Percentiles rank a stretch among this genome's conserved stretches.
These are phyloP conservation scores for Chrysomela aeneicollis DNA, from an alignment of 2,888 invertebrate species.

Conservation along the genomic window DNA sequence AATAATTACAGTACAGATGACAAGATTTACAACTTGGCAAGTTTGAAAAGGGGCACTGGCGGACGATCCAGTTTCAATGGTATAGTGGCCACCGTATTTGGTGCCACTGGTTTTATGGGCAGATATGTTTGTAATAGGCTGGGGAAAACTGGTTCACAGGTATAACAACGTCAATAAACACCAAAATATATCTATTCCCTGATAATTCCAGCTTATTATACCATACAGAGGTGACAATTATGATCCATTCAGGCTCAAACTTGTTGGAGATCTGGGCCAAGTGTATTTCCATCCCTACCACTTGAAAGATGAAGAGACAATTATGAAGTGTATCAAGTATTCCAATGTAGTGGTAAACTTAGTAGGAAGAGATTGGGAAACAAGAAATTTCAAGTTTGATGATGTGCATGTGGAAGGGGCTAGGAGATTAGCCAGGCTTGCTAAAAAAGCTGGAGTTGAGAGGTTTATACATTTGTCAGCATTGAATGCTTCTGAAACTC, in stretches of 20 bases:
- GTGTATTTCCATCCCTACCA: conserved; percentile 88
- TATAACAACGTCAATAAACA: conserved; percentile 49
- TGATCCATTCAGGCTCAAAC: conserved; percentile 78
- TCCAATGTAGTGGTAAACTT: conserved; percentile 98
- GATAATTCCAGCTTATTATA: conserved; percentile 77
- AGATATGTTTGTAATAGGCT: conserved; percentile 87
- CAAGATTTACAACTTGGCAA: conserved; percentile 68
- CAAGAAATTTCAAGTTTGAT: conserved; percentile 84
- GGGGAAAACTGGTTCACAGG: conserved; percentile 87
- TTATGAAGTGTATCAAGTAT: conserved; percentile 85
- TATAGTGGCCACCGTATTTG: conserved; percentile 97
- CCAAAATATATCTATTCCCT: conserved; percentile 7
- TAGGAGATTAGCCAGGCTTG: conserved; percentile 78
- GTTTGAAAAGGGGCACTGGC: conserved; percentile 83
- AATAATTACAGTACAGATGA: conserved; percentile 66
- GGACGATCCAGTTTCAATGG: conserved; percentile 97
- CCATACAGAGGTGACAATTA: conserved; percentile 92
- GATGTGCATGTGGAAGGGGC: conserved; percentile 91
- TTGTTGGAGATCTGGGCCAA: conserved; percentile 95
- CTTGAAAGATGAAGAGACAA: conserved; percentile 84
- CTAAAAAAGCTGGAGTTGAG: conserved; percentile 83
- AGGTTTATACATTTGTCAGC: conserved; percentile 92
- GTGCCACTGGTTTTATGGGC: conserved; percentile 90
- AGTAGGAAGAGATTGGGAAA: conserved; percentile 91
- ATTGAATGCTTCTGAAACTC: conserved; percentile 79